Evolutionary conservation across 2,888 invertebrate genomes (phyloP).

Genomic region (Congeria kusceri): DNA sequence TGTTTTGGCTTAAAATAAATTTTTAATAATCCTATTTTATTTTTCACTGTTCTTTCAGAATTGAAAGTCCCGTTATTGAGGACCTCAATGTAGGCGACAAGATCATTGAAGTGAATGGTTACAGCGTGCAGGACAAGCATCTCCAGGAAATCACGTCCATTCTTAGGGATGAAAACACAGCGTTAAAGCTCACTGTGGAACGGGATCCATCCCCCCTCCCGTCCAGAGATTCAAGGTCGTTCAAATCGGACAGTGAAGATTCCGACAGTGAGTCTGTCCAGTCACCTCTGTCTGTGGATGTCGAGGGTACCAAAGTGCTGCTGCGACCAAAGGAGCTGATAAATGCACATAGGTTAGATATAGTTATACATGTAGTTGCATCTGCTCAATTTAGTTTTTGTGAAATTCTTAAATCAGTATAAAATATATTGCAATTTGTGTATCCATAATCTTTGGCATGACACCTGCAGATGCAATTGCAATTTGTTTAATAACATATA

Average conservation of each 20-base stretch:
- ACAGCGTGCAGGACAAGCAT: constrained; percentile 92
- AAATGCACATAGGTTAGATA: constrained; percentile 47
- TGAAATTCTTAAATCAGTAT: too few relatives aligned
- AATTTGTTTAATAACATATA: too few relatives aligned
- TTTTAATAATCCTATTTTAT: too few relatives aligned
- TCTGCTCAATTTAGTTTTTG: too few relatives aligned
- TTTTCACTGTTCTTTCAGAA: constrained; percentile 55
- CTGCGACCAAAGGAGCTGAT: constrained; percentile 67
- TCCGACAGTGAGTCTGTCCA: constrained; percentile 22
- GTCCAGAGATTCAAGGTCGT: constrained; percentile 34
- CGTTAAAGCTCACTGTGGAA: constrained; percentile 92
- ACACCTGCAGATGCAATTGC: too few relatives aligned
- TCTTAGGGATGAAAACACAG: constrained; percentile 76
- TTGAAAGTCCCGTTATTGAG: constrained; percentile 89
- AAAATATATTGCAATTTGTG: too few relatives aligned
- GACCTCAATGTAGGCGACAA: constrained; percentile 96
- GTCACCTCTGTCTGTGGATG: constrained; percentile 58
- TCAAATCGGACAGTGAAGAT: constrained; percentile 40
- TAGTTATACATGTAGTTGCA: too few relatives aligned
- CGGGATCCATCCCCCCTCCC: constrained; percentile 91
- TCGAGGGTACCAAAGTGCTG: constrained; percentile 71
- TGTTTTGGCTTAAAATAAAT: too few relatives aligned
- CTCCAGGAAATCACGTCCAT: constrained; percentile 89
- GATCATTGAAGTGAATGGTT: constrained; percentile 96
- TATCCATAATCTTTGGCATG: too few relatives aligned